Evolutionary conservation across 2,113 vertebrate species (phyloP).

Genomic region (Maccullochella peelii): DNA sequence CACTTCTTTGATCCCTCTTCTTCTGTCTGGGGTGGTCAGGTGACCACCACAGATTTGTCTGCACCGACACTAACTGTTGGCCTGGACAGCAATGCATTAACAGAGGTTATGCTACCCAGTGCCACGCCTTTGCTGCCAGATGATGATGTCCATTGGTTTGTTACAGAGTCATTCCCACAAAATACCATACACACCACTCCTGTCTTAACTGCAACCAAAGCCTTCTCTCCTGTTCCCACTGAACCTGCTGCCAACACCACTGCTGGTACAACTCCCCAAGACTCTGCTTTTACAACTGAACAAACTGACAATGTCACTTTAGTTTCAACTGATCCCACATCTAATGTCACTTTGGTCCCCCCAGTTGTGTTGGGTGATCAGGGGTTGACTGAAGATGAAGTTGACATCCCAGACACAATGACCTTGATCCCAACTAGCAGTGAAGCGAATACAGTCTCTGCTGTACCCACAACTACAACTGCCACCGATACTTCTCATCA

Average conservation of each 20-base stretch:
- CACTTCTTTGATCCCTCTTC: constrained; percentile 60
- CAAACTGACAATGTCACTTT: constrained; percentile 35
- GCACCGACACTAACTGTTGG: constrained; percentile 45
- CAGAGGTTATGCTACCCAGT: constrained; percentile 49
- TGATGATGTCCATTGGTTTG: constrained; percentile 74
- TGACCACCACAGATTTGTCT: constrained; percentile 58
- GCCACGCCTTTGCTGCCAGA: constrained; percentile 65
- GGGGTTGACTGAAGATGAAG: constrained; percentile 63
- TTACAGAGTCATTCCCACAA: constrained; percentile 61
- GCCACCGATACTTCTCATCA: constrained; percentile 58
- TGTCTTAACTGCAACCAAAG: constrained; percentile 49
- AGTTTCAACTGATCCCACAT: constrained; percentile 22
- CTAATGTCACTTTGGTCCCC: constrained; percentile 52
- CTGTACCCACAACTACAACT: constrained; percentile 57
- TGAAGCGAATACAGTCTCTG: constrained; percentile 39
- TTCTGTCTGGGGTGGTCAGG: constrained; percentile 44
- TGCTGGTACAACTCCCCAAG: constrained; percentile 23
- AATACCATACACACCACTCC: constrained; percentile 31
- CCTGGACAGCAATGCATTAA: constrained; percentile 45
- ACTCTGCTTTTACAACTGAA: constrained; percentile 45
- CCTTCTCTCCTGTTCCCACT: constrained; percentile 40
- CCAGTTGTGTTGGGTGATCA: constrained; percentile 71
- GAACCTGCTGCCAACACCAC: constrained; percentile 33
- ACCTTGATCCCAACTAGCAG: constrained; percentile 64
- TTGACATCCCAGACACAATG: constrained; percentile 62